phyloP scores from a whole-genome alignment of 2,888 invertebrate species.

The Seira ritae region DNA sequence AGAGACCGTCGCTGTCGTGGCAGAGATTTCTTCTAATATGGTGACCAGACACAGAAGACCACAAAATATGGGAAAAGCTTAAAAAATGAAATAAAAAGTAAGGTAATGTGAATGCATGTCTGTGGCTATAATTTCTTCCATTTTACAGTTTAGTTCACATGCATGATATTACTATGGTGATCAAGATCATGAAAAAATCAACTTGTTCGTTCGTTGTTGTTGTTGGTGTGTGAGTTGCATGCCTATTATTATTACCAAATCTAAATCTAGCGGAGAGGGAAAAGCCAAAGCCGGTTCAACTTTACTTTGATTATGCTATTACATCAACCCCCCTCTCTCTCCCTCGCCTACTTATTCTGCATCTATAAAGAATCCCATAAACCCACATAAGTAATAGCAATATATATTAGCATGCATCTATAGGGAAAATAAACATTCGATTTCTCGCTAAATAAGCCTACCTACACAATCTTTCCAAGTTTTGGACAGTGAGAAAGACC shows the following conservation, averaged over 20 bases:
- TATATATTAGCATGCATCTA: neutral
- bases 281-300: constrained; percentile 44
- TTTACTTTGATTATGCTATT: neutral
- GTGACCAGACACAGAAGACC: neutral
- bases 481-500: neutral
- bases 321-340: neutral
- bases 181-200: neutral
- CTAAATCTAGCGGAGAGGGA: neutral
- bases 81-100: neutral
- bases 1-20: neutral
- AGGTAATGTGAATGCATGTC: neutral
- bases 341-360: neutral
- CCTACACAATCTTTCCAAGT: neutral
- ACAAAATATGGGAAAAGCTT: neutral
- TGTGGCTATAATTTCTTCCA: neutral
- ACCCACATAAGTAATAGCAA: neutral
- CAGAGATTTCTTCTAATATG: neutral
- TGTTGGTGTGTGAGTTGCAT: neutral
- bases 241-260: constrained; percentile 18
- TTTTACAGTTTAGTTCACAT: neutral
- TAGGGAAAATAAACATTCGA: neutral
- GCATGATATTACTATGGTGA: neutral
- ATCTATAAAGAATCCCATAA: constrained; percentile 4
- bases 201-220: neutral
- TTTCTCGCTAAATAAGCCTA: neutral